Evolutionary conservation across 2,888 invertebrate genomes (phyloP).

Genomic region (Heliconius charithonia): DNA sequence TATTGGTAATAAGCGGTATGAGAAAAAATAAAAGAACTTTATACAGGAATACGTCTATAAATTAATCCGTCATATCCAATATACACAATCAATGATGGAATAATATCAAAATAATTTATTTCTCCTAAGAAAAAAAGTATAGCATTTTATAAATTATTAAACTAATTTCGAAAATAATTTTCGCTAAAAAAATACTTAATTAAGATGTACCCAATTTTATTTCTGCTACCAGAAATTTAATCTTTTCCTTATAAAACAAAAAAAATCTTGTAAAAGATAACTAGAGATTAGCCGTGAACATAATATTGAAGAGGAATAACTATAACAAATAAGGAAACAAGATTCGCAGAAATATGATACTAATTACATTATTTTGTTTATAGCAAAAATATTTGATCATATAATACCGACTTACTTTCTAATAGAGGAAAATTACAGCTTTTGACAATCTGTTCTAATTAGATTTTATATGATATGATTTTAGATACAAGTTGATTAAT

Average conservation of each 20-base stretch:
- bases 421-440: not conserved
- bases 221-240: not conserved
- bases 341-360: slow-evolving; percentile 6
- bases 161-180: too few species aligned
- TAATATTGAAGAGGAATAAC: not conserved
- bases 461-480: not conserved
- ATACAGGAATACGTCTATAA: too few species aligned
- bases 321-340: slow-evolving; percentile 1
- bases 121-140: too few species aligned
- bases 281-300: not conserved
- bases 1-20: too few species aligned
- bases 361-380: slow-evolving; percentile 13
- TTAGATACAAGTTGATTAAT: not conserved
- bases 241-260: not conserved
- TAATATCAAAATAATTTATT: too few species aligned
- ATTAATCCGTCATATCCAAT: too few species aligned
- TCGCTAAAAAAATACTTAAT: too few species aligned
- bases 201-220: not conserved
- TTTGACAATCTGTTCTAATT: not conserved
- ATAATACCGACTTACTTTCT: not conserved
- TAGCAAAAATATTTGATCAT: not conserved
- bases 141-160: too few species aligned
- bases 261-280: not conserved
- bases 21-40: too few species aligned
- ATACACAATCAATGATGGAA: too few species aligned